A percentile compares a stretch with the other conserved stretches of the same genome.
phyloP scores from a whole-genome alignment of 2,113 vertebrate genomes.

The Panthera tigris region DNA sequence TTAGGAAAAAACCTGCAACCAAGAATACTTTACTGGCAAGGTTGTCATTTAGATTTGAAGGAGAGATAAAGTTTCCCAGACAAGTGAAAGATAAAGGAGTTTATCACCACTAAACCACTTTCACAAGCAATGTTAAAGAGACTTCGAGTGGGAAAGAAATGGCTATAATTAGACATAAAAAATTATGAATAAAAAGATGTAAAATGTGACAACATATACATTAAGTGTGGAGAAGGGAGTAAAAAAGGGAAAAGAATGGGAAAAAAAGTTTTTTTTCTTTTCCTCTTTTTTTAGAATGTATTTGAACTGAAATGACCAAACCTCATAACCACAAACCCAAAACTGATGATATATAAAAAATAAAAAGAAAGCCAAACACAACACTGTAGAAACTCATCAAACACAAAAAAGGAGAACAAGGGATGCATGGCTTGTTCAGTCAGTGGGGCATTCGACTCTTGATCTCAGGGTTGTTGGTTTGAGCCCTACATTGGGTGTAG shows the following conservation, averaged over 20 bases:
- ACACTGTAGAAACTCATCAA: background rate
- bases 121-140: background rate
- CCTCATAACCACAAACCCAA: background rate
- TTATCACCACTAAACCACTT: background rate
- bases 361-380: background rate
- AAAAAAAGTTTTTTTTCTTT: background rate
- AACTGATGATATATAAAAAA: background rate
- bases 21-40: background rate
- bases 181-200: background rate
- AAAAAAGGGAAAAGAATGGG: background rate
- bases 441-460: too few relatives aligned
- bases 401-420: background rate
- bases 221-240: background rate
- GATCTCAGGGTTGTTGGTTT: too few relatives aligned
- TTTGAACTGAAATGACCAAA: background rate
- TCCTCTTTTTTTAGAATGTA: background rate
- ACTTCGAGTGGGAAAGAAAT: background rate
- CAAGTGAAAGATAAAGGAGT: background rate
- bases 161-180: background rate
- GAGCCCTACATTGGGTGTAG: too few relatives aligned
- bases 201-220: background rate
- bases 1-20: background rate
- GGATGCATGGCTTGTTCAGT: background rate
- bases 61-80: background rate
- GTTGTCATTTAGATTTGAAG: background rate